Conservation (phyloP, 2,888 invertebrate genomes). For the Deilephila elpenor region DNA sequence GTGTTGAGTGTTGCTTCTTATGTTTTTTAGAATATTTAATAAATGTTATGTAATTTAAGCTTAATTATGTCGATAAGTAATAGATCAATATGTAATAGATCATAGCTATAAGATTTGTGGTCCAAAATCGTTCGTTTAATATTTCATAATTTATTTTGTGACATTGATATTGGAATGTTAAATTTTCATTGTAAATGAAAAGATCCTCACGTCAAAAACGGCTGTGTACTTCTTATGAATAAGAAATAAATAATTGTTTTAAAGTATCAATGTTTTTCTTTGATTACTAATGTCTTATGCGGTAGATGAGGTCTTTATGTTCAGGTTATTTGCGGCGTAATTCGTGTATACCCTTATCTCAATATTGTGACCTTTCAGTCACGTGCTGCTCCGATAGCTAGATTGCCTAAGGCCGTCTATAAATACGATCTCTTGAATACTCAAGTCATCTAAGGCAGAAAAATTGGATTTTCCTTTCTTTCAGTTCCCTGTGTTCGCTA, state of each 20-base stretch:
- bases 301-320: too few species aligned
- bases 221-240: conserved; percentile 80
- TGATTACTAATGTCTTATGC: too few species aligned
- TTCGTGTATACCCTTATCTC: too few species aligned
- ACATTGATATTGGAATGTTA: conserved; percentile 22
- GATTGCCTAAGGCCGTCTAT: too few species aligned
- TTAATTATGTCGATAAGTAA: conserved; percentile 8
- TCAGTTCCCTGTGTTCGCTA: too few species aligned
- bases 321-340: too few species aligned
- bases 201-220: conserved; percentile 61
- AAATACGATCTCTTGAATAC: too few species aligned
- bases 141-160: conserved; percentile 9
- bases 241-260: conserved; percentile 38
- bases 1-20: conserved; percentile 39
- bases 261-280: background rate
- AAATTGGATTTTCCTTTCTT: too few species aligned
- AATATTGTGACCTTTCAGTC: too few species aligned
- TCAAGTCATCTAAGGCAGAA: too few species aligned
- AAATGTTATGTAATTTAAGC: conserved; percentile 27
- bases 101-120: background rate
- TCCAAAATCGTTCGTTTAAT: background rate
- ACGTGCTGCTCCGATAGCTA: too few species aligned
- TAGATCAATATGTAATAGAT: background rate
- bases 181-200: conserved; percentile 25
- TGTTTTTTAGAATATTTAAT: conserved; percentile 5